Conservation (phyloP, 2,113 vertebrate species). For the Neolamprologus kungweensis region DNA sequence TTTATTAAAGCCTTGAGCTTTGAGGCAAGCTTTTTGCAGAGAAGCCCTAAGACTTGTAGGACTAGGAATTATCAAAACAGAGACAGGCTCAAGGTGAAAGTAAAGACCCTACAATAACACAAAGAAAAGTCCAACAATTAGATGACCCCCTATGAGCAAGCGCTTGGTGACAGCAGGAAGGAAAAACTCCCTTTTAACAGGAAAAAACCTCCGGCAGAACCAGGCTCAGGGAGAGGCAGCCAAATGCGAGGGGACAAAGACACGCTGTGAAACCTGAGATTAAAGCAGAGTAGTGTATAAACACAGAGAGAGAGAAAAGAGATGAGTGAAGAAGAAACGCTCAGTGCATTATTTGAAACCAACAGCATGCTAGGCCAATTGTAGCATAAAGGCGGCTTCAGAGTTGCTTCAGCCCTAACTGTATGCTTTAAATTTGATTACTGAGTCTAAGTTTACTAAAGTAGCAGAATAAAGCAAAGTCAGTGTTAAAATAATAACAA, state of each 20-base stretch:
- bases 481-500: neutral
- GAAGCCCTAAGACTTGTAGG: neutral
- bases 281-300: neutral
- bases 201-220: fast-evolving
- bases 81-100: neutral
- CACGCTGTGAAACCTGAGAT: neutral
- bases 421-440: neutral
- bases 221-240: neutral
- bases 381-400: neutral
- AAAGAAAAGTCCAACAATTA: neutral
- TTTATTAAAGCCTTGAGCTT: neutral
- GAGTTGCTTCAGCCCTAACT: neutral
- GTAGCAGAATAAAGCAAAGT: neutral
- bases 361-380: neutral
- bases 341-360: neutral
- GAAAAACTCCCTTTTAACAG: neutral
- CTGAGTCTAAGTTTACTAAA: neutral
- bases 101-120: neutral
- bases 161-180: neutral
- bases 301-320: fast-evolving
- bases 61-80: neutral
- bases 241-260: neutral
- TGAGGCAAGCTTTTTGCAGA: neutral
- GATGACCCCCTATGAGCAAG: neutral
- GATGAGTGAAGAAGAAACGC: neutral